Base-by-base conservation (phyloP, 2,797 vertebrate species). In the Zenarchopterus dispar region DNA sequence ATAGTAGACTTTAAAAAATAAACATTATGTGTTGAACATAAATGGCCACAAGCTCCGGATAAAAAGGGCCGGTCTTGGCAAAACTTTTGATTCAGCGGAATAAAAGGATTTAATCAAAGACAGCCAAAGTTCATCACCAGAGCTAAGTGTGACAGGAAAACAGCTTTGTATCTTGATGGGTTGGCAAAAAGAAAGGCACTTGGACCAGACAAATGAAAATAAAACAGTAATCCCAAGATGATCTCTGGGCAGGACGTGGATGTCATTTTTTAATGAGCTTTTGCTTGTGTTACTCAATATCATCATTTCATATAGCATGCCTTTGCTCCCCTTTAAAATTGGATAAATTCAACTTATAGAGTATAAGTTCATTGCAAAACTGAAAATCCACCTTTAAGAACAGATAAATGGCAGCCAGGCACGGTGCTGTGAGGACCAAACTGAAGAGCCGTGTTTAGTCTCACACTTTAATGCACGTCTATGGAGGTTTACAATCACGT, bases 401-500 rank as follows among this genome's bases (percentile, higher is more conserved):
- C 51, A 39, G 71, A 77, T 47, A 60, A 49, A 63, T 22, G 49
- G 59, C 78, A 19, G 67, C 73, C 6, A 77, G 73, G 84, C 66
- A 21, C 55, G 84, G 69, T 0, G 73, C 67, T 47, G 57, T 66
- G 70, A 75, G 74, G 5, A 8, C 75, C 68, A 71, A 62, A 80
- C 74, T 77, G 65, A 49, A 76, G 64, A 70, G 31, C 31, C 2
- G 43, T 67, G 60, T 75, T 73, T 72, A 67, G 62, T 56, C 62
- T 81, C 70, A 63, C 72, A 80, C 71, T 78, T 73, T 67, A 85
- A 80, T 80, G 79, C 73, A 73, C 48, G 66, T 31, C 60, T 45
- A 62, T 11, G 66, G 81, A 61, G 68, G 65, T 56, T 76, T 75
- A 53, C 64, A 69, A 86, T 84, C 82, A 78, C 75, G 71, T 51